Evolutionary conservation across 2,888 invertebrate species (phyloP).

Genomic region (Polydrusus tereticollis): DNA sequence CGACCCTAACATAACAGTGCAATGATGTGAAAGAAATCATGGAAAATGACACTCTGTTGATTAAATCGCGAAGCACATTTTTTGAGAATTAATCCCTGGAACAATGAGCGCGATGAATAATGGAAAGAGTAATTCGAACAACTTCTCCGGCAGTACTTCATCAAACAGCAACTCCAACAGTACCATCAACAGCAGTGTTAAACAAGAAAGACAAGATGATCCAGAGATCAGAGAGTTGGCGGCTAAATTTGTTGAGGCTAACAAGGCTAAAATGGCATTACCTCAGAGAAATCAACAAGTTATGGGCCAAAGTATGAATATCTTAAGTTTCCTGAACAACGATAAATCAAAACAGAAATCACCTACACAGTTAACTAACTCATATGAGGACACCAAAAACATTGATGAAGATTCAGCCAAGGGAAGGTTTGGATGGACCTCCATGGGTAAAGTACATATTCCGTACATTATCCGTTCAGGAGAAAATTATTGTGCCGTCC

Average conservation of each 20-base stretch:
- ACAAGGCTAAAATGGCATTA: slow-evolving; percentile 69
- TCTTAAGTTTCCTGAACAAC: slow-evolving; percentile 73
- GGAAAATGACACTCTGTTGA: slow-evolving; percentile 46
- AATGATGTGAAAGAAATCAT: slow-evolving; percentile 48
- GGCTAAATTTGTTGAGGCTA: slow-evolving; percentile 84
- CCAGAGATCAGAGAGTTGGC: slow-evolving; percentile 90
- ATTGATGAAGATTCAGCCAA: slow-evolving; percentile 82
- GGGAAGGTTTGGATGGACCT: slow-evolving; percentile 92
- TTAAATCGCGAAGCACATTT: slow-evolving; percentile 37
- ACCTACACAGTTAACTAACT: slow-evolving; percentile 63
- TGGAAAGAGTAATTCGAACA: slow-evolving; percentile 43
- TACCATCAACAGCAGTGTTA: slow-evolving; percentile 65
- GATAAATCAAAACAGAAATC: slow-evolving; percentile 56
- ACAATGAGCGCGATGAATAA: slow-evolving; percentile 54
- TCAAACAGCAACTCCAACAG: slow-evolving; percentile 21
- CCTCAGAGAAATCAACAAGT: slow-evolving; percentile 59
- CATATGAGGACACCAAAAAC: slow-evolving; percentile 60
- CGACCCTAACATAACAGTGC: background rate
- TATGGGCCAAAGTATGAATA: slow-evolving; percentile 70
- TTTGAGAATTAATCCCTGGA: slow-evolving; percentile 37
- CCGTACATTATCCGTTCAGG: slow-evolving; percentile 89
- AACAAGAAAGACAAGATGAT: slow-evolving; percentile 85
- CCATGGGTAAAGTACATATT: slow-evolving; percentile 86
- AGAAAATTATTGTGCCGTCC: slow-evolving; percentile 92
- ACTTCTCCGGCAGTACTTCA: slow-evolving; percentile 19